Evolutionary conservation across 1,140 invertebrate genomes (phyloP).

Genomic region (Argopecten irradians): DNA sequence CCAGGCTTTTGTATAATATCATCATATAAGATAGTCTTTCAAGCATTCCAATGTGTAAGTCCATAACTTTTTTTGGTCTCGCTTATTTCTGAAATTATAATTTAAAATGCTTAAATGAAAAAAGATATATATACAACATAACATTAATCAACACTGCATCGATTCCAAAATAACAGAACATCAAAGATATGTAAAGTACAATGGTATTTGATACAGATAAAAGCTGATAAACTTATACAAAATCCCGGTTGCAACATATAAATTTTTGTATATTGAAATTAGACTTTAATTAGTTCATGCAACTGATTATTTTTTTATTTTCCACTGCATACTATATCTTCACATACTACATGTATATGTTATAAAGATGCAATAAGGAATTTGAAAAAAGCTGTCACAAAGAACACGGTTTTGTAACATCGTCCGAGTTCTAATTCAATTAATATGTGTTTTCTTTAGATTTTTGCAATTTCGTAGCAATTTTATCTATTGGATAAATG

Average conservation of each 20-base stretch:
- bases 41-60: slow-evolving; percentile 31
- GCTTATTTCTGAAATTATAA: slow-evolving; percentile 26
- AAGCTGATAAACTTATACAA: neutral
- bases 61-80: slow-evolving; percentile 31
- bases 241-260: neutral
- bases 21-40: neutral
- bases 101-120: neutral
- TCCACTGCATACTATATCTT: too few relatives aligned
- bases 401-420: too few relatives aligned
- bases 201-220: neutral
- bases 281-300: neutral
- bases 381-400: too few relatives aligned
- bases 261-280: neutral
- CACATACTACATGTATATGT: too few relatives aligned
- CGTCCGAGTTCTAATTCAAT: too few relatives aligned
- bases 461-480: too few relatives aligned
- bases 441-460: too few relatives aligned
- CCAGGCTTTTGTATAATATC: neutral
- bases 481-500: too few relatives aligned
- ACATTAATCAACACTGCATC: neutral
- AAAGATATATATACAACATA: neutral
- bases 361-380: too few relatives aligned
- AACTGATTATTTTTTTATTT: too few relatives aligned
- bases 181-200: neutral
- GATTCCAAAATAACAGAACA: neutral